Percentiles rank a stretch among this genome's conserved stretches.
phyloP scores from a whole-genome alignment of 2,113 vertebrate species.

The Cygnus atratus region DNA sequence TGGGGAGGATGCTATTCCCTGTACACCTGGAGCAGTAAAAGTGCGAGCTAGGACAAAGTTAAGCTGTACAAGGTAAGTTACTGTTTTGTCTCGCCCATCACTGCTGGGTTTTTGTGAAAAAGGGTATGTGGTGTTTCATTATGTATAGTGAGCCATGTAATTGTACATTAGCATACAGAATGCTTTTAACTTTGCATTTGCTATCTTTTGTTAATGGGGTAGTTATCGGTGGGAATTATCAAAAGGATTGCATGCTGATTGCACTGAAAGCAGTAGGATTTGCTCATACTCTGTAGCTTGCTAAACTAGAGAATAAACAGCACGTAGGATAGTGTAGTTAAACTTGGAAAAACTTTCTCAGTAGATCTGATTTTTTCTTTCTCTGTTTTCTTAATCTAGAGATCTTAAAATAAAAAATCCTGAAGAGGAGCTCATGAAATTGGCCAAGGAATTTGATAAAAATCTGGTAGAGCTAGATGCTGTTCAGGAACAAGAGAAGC shows the following conservation, averaged over 20 bases:
- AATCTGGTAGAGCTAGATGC: slow-evolving; percentile 86
- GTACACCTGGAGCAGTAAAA: slow-evolving; percentile 81
- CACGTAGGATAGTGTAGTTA: neutral
- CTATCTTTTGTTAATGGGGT: neutral
- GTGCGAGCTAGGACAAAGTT: slow-evolving; percentile 75
- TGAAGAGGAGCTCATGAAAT: slow-evolving; percentile 88
- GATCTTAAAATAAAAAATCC: slow-evolving; percentile 77
- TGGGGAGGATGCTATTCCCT: slow-evolving; percentile 83
- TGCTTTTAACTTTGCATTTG: neutral
- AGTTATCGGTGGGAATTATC: neutral
- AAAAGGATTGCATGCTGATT: neutral
- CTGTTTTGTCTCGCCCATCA: neutral
- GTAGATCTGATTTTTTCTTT: neutral
- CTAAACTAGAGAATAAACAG: neutral
- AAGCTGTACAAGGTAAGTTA: slow-evolving; percentile 78
- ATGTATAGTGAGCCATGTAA: neutral
- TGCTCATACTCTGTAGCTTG: neutral
- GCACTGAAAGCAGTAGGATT: neutral
- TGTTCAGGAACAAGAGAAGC: slow-evolving; percentile 70
- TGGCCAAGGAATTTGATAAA: slow-evolving; percentile 90
- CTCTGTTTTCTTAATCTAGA: neutral
- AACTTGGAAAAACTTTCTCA: neutral
- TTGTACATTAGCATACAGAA: neutral
- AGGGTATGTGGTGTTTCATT: neutral
- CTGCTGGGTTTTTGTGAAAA: neutral